Base-by-base conservation (phyloP, 2,888 invertebrate species). In the Eurytoma californica region DNA sequence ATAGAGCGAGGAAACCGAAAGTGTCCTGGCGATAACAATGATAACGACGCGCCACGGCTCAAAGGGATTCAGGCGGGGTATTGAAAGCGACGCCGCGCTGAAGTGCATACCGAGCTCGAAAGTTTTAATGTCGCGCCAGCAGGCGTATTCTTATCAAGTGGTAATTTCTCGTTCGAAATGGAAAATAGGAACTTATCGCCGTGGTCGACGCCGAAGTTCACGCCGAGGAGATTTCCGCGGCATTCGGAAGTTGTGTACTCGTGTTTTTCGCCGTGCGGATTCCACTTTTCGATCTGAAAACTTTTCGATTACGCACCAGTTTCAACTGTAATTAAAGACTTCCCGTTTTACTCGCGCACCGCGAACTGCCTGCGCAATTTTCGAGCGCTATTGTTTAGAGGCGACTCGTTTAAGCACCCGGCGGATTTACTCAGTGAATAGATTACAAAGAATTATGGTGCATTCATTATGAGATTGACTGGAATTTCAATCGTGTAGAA, bases 11-110 rank as follows among this genome's bases (percentile, higher is more conserved):
- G 28, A 60, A 13, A 14, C 13, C 60, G 28, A 61, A 65, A 39
- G 53, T 49, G 51, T 30, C 58, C 18, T 49, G 24, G 61, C 73
- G 82, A 84, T 82, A 82, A 84, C 79, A 83, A 83, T 78, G 73
- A 73, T 63, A 78, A 78, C 18, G 55, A 67, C 72, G 51, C 14
- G 30, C 39, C 13, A 20, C 68, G 24, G 28, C 49, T 61, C 63
- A 66, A 65, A 58, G 58, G 14, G 66, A 77, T 70, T 58, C 68
- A 7, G 30, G 2, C 3, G n/a, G 24, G n/a, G 68, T 30, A 68
- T 68, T 68, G 68, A 68, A 68, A 68, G 28, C 53, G 67, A n/a
- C 58, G n/a, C n/a, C 61, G n/a, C 5, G 30, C 39, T 9, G 9
- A 39, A 39, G 39, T 9, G 12, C 20, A 49, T 9, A 14, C n/a